These are phyloP conservation scores for Rhabdomys pumilio DNA, from an alignment of 2,797 vertebrate species.

Conservation along the genomic window DNA sequence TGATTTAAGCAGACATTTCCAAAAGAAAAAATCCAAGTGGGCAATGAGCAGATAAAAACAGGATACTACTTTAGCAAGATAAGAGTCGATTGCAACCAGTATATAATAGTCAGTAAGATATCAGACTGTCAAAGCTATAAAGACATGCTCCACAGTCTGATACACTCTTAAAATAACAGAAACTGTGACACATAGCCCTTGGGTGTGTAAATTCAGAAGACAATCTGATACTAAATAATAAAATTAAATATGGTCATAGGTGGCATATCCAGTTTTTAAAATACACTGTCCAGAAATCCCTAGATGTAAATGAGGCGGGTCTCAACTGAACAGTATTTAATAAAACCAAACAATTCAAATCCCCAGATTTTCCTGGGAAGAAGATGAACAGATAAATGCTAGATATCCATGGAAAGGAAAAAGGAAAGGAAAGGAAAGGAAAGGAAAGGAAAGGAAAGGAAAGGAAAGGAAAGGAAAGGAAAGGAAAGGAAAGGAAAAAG, in stretches of 20 bases:
- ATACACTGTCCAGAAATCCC: background rate
- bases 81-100: background rate
- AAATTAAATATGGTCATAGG: conserved; percentile 12
- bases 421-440: background rate
- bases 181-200: background rate
- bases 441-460: background rate
- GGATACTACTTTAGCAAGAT: background rate
- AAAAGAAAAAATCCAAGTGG: background rate
- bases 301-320: background rate
- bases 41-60: background rate
- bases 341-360: background rate
- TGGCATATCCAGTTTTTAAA: background rate
- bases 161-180: conserved; percentile 35
- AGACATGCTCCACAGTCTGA: background rate
- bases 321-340: background rate
- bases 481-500: background rate
- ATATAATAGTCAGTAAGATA: background rate
- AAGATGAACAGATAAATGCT: background rate
- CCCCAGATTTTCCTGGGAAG: background rate
- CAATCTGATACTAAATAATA: background rate
- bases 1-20: background rate
- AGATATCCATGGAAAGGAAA: background rate
- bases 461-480: background rate
- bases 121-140: background rate
- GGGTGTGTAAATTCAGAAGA: background rate